Conservation (phyloP, 2,113 vertebrate species). For the Bubalus kerabau region DNA sequence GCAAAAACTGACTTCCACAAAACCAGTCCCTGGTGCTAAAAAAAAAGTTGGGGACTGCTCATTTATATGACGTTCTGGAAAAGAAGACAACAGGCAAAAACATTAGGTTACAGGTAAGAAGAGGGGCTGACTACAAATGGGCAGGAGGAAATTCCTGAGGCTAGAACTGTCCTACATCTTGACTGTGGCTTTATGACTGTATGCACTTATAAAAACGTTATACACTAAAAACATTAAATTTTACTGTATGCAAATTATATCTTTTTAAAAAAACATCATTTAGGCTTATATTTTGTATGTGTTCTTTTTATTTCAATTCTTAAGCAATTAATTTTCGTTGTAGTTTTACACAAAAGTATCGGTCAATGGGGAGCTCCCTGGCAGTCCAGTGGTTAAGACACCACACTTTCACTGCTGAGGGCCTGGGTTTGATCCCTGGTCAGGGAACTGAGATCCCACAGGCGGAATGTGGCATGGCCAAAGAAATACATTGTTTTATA, state of each 20-base stretch:
- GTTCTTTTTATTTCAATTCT: neutral
- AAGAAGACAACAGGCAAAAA: neutral
- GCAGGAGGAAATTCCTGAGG: neutral
- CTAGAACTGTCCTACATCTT: neutral
- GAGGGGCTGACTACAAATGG: neutral
- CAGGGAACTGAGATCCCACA: neutral
- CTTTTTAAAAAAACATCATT: neutral
- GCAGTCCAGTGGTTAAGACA: neutral
- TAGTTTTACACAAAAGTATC: neutral
- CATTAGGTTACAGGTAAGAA: neutral
- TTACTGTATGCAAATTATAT: neutral
- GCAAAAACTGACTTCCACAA: neutral
- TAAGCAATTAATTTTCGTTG: neutral
- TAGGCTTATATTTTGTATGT: neutral
- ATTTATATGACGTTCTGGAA: constrained; percentile 5
- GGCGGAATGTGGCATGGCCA: neutral
- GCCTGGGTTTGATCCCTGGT: neutral
- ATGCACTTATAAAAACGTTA: neutral
- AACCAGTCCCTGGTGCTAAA: neutral
- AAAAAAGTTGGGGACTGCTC: neutral
- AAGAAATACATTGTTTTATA: neutral
- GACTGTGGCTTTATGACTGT: neutral
- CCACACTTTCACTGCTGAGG: neutral
- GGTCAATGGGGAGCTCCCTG: neutral
- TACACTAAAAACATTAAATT: neutral